Evolutionary conservation across 2,888 invertebrate species (phyloP).

Genomic region (Heteromyza rotundicornis): DNA sequence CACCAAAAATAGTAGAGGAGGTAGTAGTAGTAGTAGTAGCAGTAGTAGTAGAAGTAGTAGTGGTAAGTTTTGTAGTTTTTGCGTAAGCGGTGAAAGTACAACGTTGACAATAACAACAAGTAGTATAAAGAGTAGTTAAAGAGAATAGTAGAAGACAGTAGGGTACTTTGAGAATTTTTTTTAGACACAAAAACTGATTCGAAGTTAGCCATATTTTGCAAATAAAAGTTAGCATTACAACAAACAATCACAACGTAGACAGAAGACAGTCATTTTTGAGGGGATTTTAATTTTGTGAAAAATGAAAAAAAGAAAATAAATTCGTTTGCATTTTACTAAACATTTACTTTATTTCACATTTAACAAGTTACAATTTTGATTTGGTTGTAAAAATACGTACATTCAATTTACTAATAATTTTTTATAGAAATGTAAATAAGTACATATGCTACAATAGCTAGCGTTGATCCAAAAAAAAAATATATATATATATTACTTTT

Average conservation of each 20-base stretch:
- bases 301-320: conserved; percentile 3
- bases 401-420: conserved; percentile 5
- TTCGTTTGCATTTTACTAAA: conserved; percentile 4
- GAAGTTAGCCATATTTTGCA: neutral
- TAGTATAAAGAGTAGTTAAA: neutral
- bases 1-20: conserved; percentile 7
- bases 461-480: neutral
- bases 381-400: neutral
- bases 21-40: neutral
- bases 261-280: conserved; percentile 5
- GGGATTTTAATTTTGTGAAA: conserved; percentile 5
- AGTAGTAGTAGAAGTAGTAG: neutral
- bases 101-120: neutral
- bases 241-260: neutral
- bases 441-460: neutral
- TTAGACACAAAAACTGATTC: too few relatives aligned
- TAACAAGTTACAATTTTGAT: conserved; percentile 1
- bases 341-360: conserved; percentile 10
- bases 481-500: neutral
- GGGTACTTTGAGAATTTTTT: too few relatives aligned
- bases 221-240: neutral
- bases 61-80: neutral
- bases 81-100: conserved; percentile 3
- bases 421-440: too few relatives aligned
- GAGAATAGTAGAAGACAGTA: neutral